phyloP scores from a whole-genome alignment of 2,797 vertebrate species.

The Corythornis leucogaster region DNA sequence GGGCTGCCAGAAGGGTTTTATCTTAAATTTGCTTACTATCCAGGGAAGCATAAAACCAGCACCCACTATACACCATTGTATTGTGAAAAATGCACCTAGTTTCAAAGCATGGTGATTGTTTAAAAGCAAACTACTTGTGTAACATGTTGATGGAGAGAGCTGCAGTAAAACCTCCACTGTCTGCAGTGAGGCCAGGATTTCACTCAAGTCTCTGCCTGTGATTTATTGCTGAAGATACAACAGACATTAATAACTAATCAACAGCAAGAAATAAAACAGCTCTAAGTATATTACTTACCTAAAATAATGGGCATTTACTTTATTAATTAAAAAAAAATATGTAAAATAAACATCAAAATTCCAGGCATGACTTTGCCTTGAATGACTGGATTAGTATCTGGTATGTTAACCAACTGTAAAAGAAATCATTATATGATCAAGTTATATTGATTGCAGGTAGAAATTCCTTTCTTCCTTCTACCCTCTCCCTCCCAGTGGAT shows the following conservation, averaged over 20 bases:
- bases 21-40: neutral
- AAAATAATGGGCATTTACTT: neutral
- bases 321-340: neutral
- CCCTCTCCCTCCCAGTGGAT: neutral
- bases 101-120: neutral
- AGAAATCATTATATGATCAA: neutral
- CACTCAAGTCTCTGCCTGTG: neutral
- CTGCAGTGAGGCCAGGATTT: neutral
- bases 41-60: neutral
- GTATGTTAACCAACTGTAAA: neutral
- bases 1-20: neutral
- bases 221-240: neutral
- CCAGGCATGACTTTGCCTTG: neutral
- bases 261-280: neutral
- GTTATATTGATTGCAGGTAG: neutral
- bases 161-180: neutral
- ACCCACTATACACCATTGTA: neutral
- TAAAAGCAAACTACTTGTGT: neutral
- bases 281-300: neutral
- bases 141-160: neutral
- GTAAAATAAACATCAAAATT: neutral
- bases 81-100: neutral
- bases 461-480: neutral
- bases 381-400: neutral
- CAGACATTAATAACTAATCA: fast-evolving